Percentiles rank a stretch among this genome's conserved stretches.
Evolutionary conservation across 2,113 vertebrate genomes (phyloP).

Genomic region (Lamprologus speciosus): DNA sequence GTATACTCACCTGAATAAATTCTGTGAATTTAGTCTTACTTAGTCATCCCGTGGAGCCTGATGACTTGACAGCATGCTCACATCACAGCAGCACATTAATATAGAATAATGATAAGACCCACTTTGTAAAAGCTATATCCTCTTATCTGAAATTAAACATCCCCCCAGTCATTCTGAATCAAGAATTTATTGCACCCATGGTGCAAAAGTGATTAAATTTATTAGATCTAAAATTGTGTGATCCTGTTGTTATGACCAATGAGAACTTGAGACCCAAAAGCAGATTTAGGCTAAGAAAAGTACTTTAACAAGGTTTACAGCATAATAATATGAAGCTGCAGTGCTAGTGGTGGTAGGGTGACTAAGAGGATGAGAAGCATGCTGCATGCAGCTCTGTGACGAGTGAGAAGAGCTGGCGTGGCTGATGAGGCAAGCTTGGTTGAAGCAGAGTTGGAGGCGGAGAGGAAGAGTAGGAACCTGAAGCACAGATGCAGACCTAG

Average conservation of each 20-base stretch:
- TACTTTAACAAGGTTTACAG: not conserved
- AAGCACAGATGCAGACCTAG: not conserved
- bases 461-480: not conserved
- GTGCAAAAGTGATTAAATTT: conserved; percentile 27
- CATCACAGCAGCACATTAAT: not conserved
- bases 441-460: not conserved
- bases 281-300: not conserved
- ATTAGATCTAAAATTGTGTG: conserved; percentile 29
- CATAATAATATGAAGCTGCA: not conserved
- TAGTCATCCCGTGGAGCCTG: not conserved
- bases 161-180: conserved; percentile 7
- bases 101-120: conserved; percentile 15
- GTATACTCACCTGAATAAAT: not conserved
- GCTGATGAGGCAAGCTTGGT: not conserved
- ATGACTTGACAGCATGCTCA: conserved; percentile 1
- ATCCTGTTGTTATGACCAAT: not conserved
- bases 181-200: not conserved
- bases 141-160: conserved; percentile 49
- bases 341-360: not conserved
- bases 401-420: not conserved
- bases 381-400: not conserved
- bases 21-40: not conserved
- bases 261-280: not conserved
- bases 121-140: conserved; percentile 4
- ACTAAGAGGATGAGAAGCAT: not conserved